Conservation (phyloP, 2,113 vertebrate species). For the Ifrita kowaldi region DNA sequence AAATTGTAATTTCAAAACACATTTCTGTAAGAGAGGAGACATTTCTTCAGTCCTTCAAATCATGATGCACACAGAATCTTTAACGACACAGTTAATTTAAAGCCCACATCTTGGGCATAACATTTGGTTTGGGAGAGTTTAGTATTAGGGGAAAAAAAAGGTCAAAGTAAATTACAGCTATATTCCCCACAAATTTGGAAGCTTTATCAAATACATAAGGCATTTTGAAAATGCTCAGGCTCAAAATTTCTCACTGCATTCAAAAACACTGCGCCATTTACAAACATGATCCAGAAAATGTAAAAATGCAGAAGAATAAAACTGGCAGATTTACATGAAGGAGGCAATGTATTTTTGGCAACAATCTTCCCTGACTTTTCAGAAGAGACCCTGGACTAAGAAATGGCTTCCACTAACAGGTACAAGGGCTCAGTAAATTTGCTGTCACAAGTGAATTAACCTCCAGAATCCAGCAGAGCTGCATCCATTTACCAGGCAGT, state of each 20-base stretch:
- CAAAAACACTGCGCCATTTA: background rate
- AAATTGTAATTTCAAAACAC: background rate
- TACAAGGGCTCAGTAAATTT: background rate
- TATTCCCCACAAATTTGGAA: background rate
- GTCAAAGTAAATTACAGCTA: background rate
- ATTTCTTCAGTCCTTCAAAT: background rate
- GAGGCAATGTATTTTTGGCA: background rate
- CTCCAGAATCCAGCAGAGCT: background rate
- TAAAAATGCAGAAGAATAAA: background rate
- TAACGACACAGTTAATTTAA: background rate
- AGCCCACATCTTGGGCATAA: background rate
- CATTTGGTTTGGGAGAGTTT: background rate
- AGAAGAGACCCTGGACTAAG: background rate
- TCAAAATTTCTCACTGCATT: background rate
- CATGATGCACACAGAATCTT: background rate
- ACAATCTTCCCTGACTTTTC: background rate
- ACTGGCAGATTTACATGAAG: background rate
- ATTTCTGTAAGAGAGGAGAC: background rate
- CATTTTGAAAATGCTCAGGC: background rate
- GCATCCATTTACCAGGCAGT: background rate
- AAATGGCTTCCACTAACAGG: background rate
- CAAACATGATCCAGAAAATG: background rate
- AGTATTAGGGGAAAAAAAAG: background rate
- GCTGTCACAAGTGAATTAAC: slow-evolving; percentile 10
- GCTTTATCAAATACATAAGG: background rate